Evolutionary conservation across 2,888 invertebrate species (phyloP).

Genomic region (Spodoptera exigua): DNA sequence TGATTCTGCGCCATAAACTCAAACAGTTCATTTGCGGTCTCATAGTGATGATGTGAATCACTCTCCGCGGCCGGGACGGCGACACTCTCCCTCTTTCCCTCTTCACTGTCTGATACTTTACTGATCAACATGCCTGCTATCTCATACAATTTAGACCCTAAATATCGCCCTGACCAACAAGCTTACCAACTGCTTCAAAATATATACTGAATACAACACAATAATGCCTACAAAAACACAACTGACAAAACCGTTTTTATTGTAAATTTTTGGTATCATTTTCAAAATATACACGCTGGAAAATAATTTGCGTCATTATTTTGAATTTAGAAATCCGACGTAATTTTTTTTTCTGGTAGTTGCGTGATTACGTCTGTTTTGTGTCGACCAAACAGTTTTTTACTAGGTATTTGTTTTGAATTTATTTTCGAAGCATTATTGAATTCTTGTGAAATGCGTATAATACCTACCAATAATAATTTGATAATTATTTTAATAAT

Average conservation of each 20-base stretch:
- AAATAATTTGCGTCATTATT: slow-evolving; percentile 60
- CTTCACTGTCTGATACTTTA: slow-evolving; percentile 68
- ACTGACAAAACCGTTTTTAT: slow-evolving; percentile 70
- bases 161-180: slow-evolving; percentile 46
- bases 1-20: slow-evolving; percentile 74
- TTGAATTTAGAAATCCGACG: slow-evolving; percentile 65
- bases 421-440: too few species aligned
- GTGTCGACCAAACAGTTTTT: too few species aligned
- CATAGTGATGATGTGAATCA: slow-evolving; percentile 67
- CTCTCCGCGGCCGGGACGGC: slow-evolving; percentile 41
- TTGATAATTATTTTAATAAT: too few species aligned
- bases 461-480: too few species aligned
- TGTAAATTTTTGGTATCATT: slow-evolving; percentile 76
- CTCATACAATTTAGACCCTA: slow-evolving; percentile 70
- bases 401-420: too few species aligned
- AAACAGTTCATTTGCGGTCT: slow-evolving; percentile 76
- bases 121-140: slow-evolving; percentile 76
- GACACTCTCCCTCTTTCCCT: slow-evolving; percentile 49
- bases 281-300: slow-evolving; percentile 61
- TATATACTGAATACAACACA: slow-evolving; percentile 56
- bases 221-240: slow-evolving; percentile 72
- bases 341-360: slow-evolving; percentile 4
- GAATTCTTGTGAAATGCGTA: too few species aligned
- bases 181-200: slow-evolving; percentile 54
- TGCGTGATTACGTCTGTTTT: not conserved